Conservation (phyloP, 2,797 vertebrate genomes). For the Ptychobarbus kaznakovi region DNA sequence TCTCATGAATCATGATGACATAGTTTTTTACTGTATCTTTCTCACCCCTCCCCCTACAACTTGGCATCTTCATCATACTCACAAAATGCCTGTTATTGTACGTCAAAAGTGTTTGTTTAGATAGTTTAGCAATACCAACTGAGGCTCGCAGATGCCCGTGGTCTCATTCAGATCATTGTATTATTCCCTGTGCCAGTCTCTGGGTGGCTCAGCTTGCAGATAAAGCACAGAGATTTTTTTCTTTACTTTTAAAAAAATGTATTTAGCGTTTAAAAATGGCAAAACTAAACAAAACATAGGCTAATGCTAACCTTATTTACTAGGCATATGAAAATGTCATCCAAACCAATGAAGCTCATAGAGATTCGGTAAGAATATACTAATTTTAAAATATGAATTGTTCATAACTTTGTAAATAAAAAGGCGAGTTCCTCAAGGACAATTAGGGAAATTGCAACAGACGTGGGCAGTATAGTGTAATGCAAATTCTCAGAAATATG, state of each 20-base stretch:
- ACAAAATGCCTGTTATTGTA: constrained; percentile 4
- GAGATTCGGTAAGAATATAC: neutral
- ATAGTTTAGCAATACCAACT: neutral
- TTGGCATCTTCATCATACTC: neutral
- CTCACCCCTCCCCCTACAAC: neutral
- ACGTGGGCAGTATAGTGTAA: neutral
- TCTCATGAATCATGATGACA: neutral
- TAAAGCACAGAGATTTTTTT: neutral
- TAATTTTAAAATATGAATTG: neutral
- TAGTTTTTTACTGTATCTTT: neutral
- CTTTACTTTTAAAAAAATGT: neutral
- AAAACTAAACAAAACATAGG: neutral
- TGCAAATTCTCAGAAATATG: neutral
- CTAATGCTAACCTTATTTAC: neutral
- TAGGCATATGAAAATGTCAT: neutral
- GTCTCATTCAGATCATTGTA: constrained; percentile 17
- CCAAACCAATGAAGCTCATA: neutral
- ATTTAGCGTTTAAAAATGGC: neutral
- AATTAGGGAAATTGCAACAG: neutral
- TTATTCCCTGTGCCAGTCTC: constrained; percentile 13
- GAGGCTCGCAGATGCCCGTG: neutral
- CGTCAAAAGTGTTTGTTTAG: neutral
- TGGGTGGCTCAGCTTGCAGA: neutral
- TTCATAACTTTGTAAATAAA: neutral
- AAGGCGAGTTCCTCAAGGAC: neutral